Evolutionary conservation across 1,140 invertebrate species (phyloP).

Genomic region (Cotesia vestalis): DNA sequence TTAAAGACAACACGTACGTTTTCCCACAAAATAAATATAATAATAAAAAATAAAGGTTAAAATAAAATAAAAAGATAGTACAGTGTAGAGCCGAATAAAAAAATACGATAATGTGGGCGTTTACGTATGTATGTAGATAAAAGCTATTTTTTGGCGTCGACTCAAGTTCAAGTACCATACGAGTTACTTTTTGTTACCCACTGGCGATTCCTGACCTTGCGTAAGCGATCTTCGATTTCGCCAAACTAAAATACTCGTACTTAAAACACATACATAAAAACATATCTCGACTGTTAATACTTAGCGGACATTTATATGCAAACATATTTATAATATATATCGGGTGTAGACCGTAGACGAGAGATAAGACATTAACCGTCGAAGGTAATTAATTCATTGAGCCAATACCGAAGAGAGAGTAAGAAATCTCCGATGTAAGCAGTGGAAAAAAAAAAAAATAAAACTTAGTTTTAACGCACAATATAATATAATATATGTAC

Average conservation of each 20-base stretch:
- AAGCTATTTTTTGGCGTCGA: conserved; percentile 35
- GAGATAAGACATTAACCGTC: not conserved
- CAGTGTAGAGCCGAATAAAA: not conserved
- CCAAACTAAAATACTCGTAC: not conserved
- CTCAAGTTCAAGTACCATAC: conserved; percentile 33
- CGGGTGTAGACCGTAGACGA: not conserved
- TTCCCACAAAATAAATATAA: not conserved
- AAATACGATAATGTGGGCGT: not conserved
- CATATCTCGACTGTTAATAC: too few relatives aligned
- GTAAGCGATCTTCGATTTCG: not conserved
- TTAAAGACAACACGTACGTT: conserved; percentile 5
- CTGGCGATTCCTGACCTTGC: conserved; percentile 34
- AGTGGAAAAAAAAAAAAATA: not conserved
- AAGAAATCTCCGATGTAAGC: not conserved
- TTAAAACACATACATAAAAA: not conserved
- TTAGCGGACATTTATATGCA: not conserved
- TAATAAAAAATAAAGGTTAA: not conserved
- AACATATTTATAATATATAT: not conserved
- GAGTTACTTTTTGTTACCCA: conserved; percentile 25
- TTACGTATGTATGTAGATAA: conserved; percentile 7
- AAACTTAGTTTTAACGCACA: not conserved
- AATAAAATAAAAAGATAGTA: not conserved
- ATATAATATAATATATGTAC: too few relatives aligned
- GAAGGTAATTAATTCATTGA: conserved; percentile 23
- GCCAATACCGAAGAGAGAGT: not conserved